Base-by-base conservation (phyloP, 2,113 vertebrate genomes). In the Xyrauchen texanus region DNA sequence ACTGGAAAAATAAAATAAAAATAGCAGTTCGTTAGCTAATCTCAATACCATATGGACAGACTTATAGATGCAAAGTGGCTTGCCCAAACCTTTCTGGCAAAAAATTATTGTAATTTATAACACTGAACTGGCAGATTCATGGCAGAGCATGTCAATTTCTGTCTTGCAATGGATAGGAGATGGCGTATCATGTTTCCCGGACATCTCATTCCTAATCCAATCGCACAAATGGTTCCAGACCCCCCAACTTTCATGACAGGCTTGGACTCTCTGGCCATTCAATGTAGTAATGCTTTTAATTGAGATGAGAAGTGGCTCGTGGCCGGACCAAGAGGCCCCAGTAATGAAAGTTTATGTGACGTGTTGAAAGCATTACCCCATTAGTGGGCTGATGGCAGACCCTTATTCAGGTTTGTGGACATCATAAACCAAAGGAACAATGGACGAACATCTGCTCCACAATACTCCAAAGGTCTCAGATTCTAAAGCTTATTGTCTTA, bases 11-110 rank as follows among this genome's bases (percentile, higher is more conserved):
- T 47, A 21, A n/a, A 60, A 70, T 5, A 51, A 69, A 60, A 45
- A 47, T 51, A 60, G 58, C 69, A 3, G 21, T 3, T 34, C 1
- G 21, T 34, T 34, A 34, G 21, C 21, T 86, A 85, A 86, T 87
- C 74, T 73, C 81, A 58, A 62, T 21, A 55, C 82, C 84, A 84
- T 84, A 85, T 84, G 81, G 82, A 77, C 77, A 70, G 81, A 84
- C 80, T 87, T 84, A 88, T 88, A 87, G 87, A 88, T 81, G 82
- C 79, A 87, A 87, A 88, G 87, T 87, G 87, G 87, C 77, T 82
- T 76, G 75, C 81, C 69, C 82, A 82, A 85, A 86, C 85, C 81
- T 83, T 85, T 75, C 85, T 80, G 75, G 81, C 71, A 77, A 83
- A 87, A 84, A 53, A 82, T 82, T 85, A 88, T 87, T 87, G 81